Percentiles rank a stretch among this genome's conserved stretches.
phyloP scores from a whole-genome alignment of 2,888 invertebrate genomes.

The Polyploca ridens region DNA sequence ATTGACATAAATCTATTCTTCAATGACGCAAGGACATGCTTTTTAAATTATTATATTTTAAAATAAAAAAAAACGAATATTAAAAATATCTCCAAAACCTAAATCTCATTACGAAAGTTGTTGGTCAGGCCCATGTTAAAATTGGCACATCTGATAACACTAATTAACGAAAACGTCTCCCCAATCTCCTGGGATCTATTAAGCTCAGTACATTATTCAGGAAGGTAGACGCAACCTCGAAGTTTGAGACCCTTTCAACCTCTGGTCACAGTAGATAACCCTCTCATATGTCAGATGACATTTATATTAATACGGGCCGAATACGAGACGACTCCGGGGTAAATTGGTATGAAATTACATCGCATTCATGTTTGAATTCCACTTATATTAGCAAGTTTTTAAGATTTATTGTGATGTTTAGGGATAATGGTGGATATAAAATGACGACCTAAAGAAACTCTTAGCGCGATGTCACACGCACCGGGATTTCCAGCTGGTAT shows the following conservation, averaged over 20 bases:
- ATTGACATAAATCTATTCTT: neutral
- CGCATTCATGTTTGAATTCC: neutral
- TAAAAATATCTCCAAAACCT: neutral
- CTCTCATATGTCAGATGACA: slow-evolving; percentile 6
- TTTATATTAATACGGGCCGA: slow-evolving; percentile 6
- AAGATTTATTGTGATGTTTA: too few species aligned
- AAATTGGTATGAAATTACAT: slow-evolving; percentile 8
- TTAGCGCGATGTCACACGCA: too few species aligned
- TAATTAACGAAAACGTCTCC: slow-evolving; percentile 15
- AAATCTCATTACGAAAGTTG: neutral
- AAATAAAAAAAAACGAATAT: neutral
- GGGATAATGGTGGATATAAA: too few species aligned
- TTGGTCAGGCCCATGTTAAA: neutral
- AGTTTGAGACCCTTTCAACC: slow-evolving; percentile 18
- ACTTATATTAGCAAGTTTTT: too few species aligned
- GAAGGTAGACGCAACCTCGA: slow-evolving; percentile 14
- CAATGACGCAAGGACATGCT: neutral
- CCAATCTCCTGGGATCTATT: slow-evolving; percentile 23
- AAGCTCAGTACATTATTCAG: slow-evolving; percentile 33
- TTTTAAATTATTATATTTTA: too few species aligned
- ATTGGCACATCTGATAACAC: neutral
- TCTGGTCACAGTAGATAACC: slow-evolving; percentile 28
- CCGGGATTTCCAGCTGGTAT: too few species aligned
- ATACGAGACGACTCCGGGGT: neutral
- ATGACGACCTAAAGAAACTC: too few species aligned